phyloP scores from a whole-genome alignment of 2,797 vertebrate species.

The Micrastur ruficollis region DNA sequence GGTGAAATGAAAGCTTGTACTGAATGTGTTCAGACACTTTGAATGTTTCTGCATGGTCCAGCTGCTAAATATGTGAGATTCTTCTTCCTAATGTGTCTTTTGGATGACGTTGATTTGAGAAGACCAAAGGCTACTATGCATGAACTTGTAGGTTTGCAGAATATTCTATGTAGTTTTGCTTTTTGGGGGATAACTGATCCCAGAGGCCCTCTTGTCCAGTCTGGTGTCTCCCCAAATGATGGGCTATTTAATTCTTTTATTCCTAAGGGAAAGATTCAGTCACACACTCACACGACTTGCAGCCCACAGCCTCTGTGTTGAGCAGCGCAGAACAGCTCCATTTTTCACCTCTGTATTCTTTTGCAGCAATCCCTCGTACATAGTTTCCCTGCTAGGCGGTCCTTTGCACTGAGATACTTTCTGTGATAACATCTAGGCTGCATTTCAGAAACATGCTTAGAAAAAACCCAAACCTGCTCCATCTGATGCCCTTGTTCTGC shows the following conservation, averaged over 20 bases:
- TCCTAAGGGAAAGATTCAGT: neutral
- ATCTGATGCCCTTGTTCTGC: neutral
- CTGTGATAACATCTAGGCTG: neutral
- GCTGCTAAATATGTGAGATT: neutral
- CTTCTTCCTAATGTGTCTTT: neutral
- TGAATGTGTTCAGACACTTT: neutral
- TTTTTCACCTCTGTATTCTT: fast-evolving
- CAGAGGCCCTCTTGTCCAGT: neutral
- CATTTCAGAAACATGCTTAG: neutral
- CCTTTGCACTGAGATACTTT: neutral
- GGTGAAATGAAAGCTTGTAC: neutral
- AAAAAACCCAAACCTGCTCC: neutral
- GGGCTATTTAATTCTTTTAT: neutral
- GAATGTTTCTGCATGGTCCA: neutral
- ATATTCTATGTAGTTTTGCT: neutral
- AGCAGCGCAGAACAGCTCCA: neutral
- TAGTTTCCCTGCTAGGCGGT: neutral
- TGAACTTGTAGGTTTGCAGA: neutral
- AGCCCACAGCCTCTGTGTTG: neutral
- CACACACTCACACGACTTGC: neutral
- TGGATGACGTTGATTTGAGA: neutral
- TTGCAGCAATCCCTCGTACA: neutral
- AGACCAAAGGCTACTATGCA: neutral
- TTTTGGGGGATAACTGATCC: neutral
- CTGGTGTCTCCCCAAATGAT: fast-evolving